phyloP scores from a whole-genome alignment of 1,140 invertebrate species.

The Dreissena rostriformis region DNA sequence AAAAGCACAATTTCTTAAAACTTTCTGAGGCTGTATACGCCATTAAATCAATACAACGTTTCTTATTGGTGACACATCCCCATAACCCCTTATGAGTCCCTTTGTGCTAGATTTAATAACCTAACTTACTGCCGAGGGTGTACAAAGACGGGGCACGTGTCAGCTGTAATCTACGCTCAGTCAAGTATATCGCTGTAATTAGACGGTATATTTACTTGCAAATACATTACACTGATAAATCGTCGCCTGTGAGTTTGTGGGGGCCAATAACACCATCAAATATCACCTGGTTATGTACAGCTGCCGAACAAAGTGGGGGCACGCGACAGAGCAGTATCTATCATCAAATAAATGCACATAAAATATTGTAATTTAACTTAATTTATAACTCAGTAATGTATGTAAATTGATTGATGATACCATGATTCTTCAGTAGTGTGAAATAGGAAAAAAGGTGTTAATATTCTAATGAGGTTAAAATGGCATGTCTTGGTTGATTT shows the following conservation, averaged over 20 bases:
- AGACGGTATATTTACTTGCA: slow-evolving; percentile 58
- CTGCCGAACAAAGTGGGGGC: slow-evolving; percentile 24
- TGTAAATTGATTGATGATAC: not conserved
- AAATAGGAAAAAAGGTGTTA: no score
- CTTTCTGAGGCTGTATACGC: slow-evolving; percentile 17
- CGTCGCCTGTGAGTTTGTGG: not conserved
- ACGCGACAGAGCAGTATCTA: slow-evolving; percentile 50
- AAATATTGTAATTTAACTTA: slow-evolving; percentile 1
- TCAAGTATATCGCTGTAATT: slow-evolving; percentile 52
- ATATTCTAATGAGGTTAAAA: no score
- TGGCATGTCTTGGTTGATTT: no score
- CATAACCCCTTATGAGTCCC: slow-evolving; percentile 41
- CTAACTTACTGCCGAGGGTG: slow-evolving; percentile 15
- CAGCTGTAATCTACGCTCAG: slow-evolving; percentile 50
- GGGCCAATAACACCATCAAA: not conserved
- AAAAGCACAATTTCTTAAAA: slow-evolving; percentile 57
- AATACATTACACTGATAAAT: slow-evolving; percentile 44
- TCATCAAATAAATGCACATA: not conserved
- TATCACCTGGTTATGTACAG: slow-evolving; percentile 47
- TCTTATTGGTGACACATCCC: slow-evolving; percentile 50
- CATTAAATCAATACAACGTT: slow-evolving; percentile 53
- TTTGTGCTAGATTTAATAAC: slow-evolving; percentile 56
- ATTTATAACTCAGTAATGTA: not conserved
- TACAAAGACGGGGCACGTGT: slow-evolving; percentile 49
- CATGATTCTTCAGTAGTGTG: no score